Base-by-base conservation (phyloP, 2,113 vertebrate species). In the Heloderma charlesbogerti region DNA sequence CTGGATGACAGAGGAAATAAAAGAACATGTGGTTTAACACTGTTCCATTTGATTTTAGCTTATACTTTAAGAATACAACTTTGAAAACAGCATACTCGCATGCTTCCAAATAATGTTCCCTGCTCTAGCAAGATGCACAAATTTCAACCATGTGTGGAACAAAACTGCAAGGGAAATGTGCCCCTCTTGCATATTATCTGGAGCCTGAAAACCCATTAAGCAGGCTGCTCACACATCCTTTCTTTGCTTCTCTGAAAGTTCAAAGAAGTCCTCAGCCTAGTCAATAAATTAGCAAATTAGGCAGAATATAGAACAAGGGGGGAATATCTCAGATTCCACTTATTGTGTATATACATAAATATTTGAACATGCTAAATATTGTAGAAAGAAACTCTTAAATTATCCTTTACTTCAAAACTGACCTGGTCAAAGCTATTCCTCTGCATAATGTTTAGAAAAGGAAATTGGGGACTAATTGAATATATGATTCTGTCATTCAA, bases 261-360 rank as follows among this genome's bases (percentile, higher is more conserved):
- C 0, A 3, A 4, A 51, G 83, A 74, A 77, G 2, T 66, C 51
- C 16, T 4, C 6, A 80, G 90, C 51, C 0, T 18, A 78, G 51
- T 4, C 0, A 57, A 45, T 60, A 60, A 86, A 74, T 0, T n/a
- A 4, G 43, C 9, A 27, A 6, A 34, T 75, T 1, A 0, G 51
- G 51, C 51, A 60, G 25, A 60, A 87, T 29, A 3, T 60, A 48
- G n/a, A n/a, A 6, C 13, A 67, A 85, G 45, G 20, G 45, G 63
- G 0, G 3, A 84, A 66, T 3, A 16, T 80, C 63, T 9, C 83
- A 0, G 2, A 67, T 89, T 8, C 34, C n/a, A 1, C 0, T 3
- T 87, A 89, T 79, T 89, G 84, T 51, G 84, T 51, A 71, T 80
- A 57, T 31, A 74, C 48, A 13, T 87, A 80, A 69, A 54, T 88